Percentiles rank a stretch among this genome's conserved stretches.
These are phyloP conservation scores for Rhyzopertha dominica DNA, from an alignment of 1,140 invertebrate genomes.

Conservation along the genomic window DNA sequence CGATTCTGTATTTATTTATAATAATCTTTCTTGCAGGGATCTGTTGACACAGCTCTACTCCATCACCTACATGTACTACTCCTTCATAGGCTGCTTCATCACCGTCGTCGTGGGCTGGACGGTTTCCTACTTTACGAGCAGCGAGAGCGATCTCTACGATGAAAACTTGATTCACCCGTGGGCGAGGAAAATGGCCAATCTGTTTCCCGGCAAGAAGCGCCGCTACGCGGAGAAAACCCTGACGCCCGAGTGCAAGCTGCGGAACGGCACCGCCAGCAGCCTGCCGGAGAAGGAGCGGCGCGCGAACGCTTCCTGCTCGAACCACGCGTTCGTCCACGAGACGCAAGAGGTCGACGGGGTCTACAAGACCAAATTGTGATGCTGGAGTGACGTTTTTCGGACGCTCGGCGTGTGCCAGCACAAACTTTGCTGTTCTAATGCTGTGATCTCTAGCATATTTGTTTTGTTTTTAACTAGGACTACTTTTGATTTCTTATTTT, in stretches of 20 bases:
- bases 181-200: slow-evolving; percentile 54
- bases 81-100: slow-evolving; percentile 60
- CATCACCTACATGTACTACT: slow-evolving; percentile 74
- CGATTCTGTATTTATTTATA: slow-evolving; percentile 7
- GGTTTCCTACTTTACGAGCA: slow-evolving; percentile 58
- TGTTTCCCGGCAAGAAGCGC: slow-evolving; percentile 51
- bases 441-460: slow-evolving; percentile 36
- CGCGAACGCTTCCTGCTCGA: slow-evolving; percentile 22
- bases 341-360: slow-evolving; percentile 25
- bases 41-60: slow-evolving; percentile 56
- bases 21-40: slow-evolving; percentile 47
- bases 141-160: slow-evolving; percentile 61
- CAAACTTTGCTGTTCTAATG: slow-evolving; percentile 12
- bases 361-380: slow-evolving; percentile 32
- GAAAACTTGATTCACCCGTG: slow-evolving; percentile 61
- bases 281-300: slow-evolving; percentile 19
- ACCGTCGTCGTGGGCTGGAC: slow-evolving; percentile 60
- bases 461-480: no score
- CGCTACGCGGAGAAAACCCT: slow-evolving; percentile 26
- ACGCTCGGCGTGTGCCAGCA: not conserved
- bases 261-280: no score
- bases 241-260: not conserved
- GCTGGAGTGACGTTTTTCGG: no score
- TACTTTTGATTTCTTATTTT: no score
- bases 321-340: no score